Conservation (phyloP, 2,113 vertebrate species). For the Trematocara variabile region DNA sequence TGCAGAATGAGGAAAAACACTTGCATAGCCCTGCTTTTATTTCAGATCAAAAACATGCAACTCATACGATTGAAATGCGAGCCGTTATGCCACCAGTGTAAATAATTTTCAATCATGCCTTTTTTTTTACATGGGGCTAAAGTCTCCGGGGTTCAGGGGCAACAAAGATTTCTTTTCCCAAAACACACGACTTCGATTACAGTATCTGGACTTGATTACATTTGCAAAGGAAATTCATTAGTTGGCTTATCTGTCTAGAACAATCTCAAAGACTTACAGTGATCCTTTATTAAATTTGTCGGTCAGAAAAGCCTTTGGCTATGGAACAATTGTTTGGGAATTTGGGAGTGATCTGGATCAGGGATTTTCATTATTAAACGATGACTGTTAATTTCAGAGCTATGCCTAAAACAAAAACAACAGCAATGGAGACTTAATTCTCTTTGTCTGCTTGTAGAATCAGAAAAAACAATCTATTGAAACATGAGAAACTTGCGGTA, state of each 20-base stretch:
- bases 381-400: slow-evolving; percentile 22
- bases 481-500: neutral
- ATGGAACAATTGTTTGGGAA: neutral
- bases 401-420: neutral
- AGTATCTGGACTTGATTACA: slow-evolving; percentile 14
- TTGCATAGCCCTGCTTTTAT: neutral
- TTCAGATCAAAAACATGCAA: neutral
- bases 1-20: neutral
- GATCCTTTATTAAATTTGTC: slow-evolving; percentile 22
- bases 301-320: slow-evolving; percentile 8
- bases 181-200: neutral
- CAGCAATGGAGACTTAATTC: neutral
- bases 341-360: slow-evolving; percentile 22
- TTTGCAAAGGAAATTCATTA: slow-evolving; percentile 35
- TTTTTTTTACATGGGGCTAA: neutral
- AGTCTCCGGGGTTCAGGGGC: neutral
- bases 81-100: neutral
- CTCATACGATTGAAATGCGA: neutral
- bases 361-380: slow-evolving; percentile 23
- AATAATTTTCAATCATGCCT: neutral
- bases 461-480: neutral
- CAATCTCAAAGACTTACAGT: neutral
- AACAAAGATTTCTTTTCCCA: neutral
- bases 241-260: slow-evolving; percentile 7
- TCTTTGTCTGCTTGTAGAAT: neutral